Percentiles rank a stretch among this genome's conserved stretches.
These are phyloP conservation scores for Euplagia quadripunctaria DNA, from an alignment of 2,888 invertebrate species.

Conservation along the genomic window DNA sequence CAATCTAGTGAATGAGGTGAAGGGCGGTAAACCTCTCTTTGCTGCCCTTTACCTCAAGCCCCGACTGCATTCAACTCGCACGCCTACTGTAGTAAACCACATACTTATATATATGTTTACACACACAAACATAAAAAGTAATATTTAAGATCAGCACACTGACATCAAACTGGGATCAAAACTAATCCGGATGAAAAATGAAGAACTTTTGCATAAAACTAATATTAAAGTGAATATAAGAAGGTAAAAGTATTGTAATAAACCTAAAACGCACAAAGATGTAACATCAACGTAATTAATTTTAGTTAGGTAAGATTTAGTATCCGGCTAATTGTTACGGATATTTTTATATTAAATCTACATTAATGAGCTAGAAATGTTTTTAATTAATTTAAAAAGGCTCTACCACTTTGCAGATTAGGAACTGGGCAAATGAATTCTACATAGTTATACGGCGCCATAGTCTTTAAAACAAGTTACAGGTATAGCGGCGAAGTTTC, in stretches of 20 bases:
- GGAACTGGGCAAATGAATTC: constrained; percentile 3
- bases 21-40: no score
- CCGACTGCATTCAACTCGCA: no score
- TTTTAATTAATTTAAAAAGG: constrained; percentile 2
- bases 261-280: background rate
- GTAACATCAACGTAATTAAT: background rate
- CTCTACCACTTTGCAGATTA: background rate
- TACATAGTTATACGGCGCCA: background rate
- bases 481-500: background rate
- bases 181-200: no score
- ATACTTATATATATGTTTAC: no score
- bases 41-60: no score
- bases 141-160: no score
- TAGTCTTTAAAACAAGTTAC: background rate
- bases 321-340: background rate
- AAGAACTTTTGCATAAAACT: background rate
- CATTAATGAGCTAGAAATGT: constrained; percentile 5
- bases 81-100: no score
- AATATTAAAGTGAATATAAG: background rate
- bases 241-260: background rate
- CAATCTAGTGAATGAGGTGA: no score
- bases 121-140: no score
- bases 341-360: background rate
- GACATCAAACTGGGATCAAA: no score
- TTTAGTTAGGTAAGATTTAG: background rate